Evolutionary conservation across 2,888 invertebrate species (phyloP).

Genomic region (Parascotia fuliginaria): DNA sequence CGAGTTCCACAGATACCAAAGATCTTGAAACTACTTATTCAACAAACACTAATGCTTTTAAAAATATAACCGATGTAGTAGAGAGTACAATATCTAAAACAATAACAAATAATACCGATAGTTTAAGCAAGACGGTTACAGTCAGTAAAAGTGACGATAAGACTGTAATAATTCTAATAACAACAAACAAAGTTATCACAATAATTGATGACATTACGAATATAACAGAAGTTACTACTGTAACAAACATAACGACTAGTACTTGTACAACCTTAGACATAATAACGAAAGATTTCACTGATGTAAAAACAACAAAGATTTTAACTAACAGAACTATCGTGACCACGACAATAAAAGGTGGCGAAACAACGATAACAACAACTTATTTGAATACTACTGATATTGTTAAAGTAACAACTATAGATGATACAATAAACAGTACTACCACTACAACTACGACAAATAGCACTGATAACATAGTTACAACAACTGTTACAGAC

Average conservation of each 20-base stretch:
- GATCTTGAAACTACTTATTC: conserved; percentile 26
- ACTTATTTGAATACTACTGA: conserved; percentile 35
- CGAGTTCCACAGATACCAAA: conserved; percentile 2
- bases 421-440: conserved; percentile 14
- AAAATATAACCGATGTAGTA: conserved; percentile 22
- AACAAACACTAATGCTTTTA: conserved; percentile 10
- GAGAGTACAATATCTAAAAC: conserved; percentile 17
- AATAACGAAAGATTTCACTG: conserved; percentile 16
- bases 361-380: conserved; percentile 19
- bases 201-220: conserved; percentile 25
- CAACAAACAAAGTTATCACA: conserved; percentile 26
- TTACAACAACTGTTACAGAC: conserved; percentile 10
- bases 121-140: conserved; percentile 7
- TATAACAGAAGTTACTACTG: conserved; percentile 25
- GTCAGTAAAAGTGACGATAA: conserved; percentile 17
- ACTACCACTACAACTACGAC: conserved; percentile 2
- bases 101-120: conserved; percentile 21
- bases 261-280: conserved; percentile 22
- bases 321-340: conserved; percentile 29
- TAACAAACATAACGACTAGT: conserved; percentile 27
- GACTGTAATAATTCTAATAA: conserved; percentile 24
- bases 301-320: conserved; percentile 21
- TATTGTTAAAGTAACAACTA: conserved; percentile 27
- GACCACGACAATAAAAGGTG: conserved; percentile 22
- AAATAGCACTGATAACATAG: conserved; percentile 17